Conservation (phyloP, 2,888 invertebrate genomes). For the Philopedon plagiatum region DNA sequence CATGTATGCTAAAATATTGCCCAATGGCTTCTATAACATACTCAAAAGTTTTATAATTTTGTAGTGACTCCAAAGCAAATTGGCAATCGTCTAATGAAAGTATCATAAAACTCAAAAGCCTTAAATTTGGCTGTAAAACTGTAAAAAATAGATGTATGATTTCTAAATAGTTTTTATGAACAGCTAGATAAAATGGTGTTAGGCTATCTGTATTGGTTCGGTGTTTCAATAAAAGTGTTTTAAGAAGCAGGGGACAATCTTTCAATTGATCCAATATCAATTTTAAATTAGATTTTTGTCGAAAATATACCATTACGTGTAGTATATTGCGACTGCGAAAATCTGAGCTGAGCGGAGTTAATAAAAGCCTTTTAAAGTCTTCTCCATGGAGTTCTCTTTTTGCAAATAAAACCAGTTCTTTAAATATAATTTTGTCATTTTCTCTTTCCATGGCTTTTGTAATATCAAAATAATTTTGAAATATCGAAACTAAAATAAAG, state of each 20-base stretch:
- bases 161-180: neutral
- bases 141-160: neutral
- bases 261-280: neutral
- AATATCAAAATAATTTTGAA: neutral
- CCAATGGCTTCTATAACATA: neutral
- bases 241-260: neutral
- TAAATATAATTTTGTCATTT: neutral
- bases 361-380: neutral
- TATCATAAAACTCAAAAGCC: neutral
- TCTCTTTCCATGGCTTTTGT: neutral
- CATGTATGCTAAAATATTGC: neutral
- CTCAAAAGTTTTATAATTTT: neutral
- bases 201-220: no score
- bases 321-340: neutral
- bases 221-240: neutral
- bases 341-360: neutral
- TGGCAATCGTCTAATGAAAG: neutral
- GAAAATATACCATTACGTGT: neutral
- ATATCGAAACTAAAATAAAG: neutral
- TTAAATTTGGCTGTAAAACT: neutral
- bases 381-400: neutral
- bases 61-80: neutral
- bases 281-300: neutral
- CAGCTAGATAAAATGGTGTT: neutral
- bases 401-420: neutral